phyloP scores from a whole-genome alignment of 2,888 invertebrate species.

The Loripinus fragilis region DNA sequence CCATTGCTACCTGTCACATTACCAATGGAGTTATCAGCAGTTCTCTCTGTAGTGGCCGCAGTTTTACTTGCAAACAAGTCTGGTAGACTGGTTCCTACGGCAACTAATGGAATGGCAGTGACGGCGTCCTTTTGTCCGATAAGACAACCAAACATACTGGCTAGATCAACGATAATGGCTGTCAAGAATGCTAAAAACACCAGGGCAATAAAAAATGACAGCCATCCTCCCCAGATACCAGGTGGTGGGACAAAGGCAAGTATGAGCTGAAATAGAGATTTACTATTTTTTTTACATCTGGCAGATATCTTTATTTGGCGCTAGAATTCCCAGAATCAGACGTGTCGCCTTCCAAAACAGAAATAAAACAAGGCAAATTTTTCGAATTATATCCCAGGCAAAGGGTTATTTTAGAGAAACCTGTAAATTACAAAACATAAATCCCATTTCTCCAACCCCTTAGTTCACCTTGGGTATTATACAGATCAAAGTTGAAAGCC shows the following conservation, averaged over 20 bases:
- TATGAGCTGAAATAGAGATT: slow-evolving; percentile 83
- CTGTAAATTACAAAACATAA: no score
- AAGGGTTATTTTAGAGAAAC: no score
- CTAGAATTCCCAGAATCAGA: no score
- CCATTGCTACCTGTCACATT: slow-evolving; percentile 87
- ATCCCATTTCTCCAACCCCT: no score
- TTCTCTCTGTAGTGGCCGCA: slow-evolving; percentile 85
- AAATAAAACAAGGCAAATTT: no score
- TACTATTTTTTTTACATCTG: no score
- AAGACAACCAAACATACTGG: slow-evolving; percentile 86
- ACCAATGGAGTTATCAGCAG: slow-evolving; percentile 87
- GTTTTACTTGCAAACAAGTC: slow-evolving; percentile 86
- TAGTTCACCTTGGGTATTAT: no score
- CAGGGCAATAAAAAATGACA: slow-evolving; percentile 86
- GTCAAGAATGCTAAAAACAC: slow-evolving; percentile 86
- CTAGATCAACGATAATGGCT: slow-evolving; percentile 86
- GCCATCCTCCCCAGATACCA: slow-evolving; percentile 86
- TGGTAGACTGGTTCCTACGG: slow-evolving; percentile 85
- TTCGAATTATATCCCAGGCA: no score
- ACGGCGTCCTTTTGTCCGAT: slow-evolving; percentile 85
- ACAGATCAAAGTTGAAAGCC: no score
- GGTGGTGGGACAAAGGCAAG: slow-evolving; percentile 86
- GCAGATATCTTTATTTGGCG: no score
- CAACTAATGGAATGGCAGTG: slow-evolving; percentile 85
- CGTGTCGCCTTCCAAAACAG: no score